phyloP scores from a whole-genome alignment of 2,113 vertebrate genomes.

The Empidonax alnorum region DNA sequence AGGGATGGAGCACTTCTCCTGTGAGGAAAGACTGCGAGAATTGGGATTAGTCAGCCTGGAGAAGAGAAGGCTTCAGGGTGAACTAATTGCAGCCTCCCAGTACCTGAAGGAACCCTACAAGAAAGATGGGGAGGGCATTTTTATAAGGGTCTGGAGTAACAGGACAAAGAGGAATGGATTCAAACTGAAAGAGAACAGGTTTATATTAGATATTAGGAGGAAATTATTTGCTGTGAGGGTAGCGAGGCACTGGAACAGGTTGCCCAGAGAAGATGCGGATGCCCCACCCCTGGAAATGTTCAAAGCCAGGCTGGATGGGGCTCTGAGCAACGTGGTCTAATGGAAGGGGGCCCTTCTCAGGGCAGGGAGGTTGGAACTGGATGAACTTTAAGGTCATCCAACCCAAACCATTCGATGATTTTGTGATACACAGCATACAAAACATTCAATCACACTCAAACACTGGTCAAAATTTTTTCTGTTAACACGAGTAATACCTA shows the following conservation, averaged over 20 bases:
- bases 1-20: too few relatives aligned
- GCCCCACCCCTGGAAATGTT: not conserved
- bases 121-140: too few relatives aligned
- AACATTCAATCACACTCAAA: not conserved
- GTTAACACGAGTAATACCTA: not conserved
- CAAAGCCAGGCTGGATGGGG: not conserved
- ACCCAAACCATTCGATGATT: not conserved
- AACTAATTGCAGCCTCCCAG: too few relatives aligned
- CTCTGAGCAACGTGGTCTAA: not conserved
- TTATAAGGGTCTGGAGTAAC: too few relatives aligned
- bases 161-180: too few relatives aligned
- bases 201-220: too few relatives aligned
- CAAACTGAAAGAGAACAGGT: too few relatives aligned
- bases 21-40: too few relatives aligned
- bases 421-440: not conserved
- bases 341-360: not conserved
- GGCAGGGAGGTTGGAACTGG: not conserved
- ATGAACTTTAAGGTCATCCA: not conserved
- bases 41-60: too few relatives aligned
- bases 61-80: too few relatives aligned
- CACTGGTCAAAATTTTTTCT: not conserved
- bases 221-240: too few relatives aligned
- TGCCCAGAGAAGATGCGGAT: not conserved
- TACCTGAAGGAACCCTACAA: too few relatives aligned
- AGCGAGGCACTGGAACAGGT: not conserved